A percentile compares a stretch with the other conserved stretches of the same genome.
Evolutionary conservation across 2,888 invertebrate genomes (phyloP).

Genomic region (Polydrusus pterygomalis): DNA sequence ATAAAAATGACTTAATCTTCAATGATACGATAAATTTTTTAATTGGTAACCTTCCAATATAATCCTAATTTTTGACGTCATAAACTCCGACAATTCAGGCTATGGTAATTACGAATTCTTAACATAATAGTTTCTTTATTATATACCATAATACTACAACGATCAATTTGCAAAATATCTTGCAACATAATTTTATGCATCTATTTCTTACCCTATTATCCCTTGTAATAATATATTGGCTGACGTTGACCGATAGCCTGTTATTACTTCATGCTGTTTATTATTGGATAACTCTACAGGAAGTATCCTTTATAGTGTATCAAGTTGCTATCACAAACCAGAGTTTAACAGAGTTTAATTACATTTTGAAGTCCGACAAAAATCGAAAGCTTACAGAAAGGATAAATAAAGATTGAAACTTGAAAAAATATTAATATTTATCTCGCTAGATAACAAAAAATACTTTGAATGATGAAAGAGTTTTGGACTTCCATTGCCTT

Average conservation of each 20-base stretch:
- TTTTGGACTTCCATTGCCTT: too few relatives aligned
- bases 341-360: constrained; percentile 1
- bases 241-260: constrained; percentile 17
- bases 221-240: constrained; percentile 6
- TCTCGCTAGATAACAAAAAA: too few relatives aligned
- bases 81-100: too few relatives aligned
- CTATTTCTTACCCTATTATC: neutral
- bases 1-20: too few relatives aligned
- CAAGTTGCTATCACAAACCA: neutral
- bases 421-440: neutral
- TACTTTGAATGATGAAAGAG: too few relatives aligned
- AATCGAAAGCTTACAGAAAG: too few relatives aligned
- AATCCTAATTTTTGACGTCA: too few relatives aligned
- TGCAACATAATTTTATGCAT: neutral
- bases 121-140: neutral
- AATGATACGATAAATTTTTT: too few relatives aligned
- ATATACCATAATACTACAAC: neutral
- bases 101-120: too few relatives aligned
- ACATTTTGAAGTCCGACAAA: neutral
- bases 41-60: too few relatives aligned
- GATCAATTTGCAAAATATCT: neutral
- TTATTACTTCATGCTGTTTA: constrained; percentile 10
- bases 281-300: constrained; percentile 7
- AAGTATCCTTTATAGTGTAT: constrained; percentile 6
- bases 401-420: neutral